Conservation (phyloP, 2,888 invertebrate genomes). For the Pseudococcus longispinus region DNA sequence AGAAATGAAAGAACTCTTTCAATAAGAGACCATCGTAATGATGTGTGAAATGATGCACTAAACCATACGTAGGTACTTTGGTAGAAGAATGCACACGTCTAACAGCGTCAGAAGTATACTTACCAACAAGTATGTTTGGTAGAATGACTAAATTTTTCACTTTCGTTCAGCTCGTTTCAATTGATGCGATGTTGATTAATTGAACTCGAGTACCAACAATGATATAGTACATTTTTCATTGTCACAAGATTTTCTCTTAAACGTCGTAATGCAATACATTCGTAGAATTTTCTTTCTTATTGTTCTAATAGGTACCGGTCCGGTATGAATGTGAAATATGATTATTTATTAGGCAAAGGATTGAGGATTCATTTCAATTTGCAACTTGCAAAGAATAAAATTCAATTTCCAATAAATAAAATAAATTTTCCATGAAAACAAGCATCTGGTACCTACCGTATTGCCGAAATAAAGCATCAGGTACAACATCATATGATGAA, state of each 20-base stretch:
- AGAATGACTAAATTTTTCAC: neutral
- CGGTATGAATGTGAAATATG: no score
- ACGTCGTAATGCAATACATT: neutral
- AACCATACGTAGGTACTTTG: neutral
- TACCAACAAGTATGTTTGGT: neutral
- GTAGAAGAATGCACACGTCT: neutral
- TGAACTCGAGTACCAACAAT: neutral
- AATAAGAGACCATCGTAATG: neutral
- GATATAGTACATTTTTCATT: neutral
- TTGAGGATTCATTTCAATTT: no score
- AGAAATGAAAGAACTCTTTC: conserved; percentile 19
- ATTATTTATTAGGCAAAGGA: no score
- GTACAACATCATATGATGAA: neutral
- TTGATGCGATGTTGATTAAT: neutral
- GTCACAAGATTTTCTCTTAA: neutral
- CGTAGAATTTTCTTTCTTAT: no score
- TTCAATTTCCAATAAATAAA: no score
- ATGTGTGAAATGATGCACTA: conserved; percentile 36
- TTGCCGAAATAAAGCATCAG: neutral
- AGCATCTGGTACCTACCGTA: no score
- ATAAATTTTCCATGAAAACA: no score
- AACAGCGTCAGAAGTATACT: neutral
- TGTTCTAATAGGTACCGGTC: no score
- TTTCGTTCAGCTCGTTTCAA: neutral
- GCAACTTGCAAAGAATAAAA: no score